These are phyloP conservation scores for Entomobrya multifasciata DNA, from an alignment of 2,888 invertebrate genomes.

Conservation along the genomic window DNA sequence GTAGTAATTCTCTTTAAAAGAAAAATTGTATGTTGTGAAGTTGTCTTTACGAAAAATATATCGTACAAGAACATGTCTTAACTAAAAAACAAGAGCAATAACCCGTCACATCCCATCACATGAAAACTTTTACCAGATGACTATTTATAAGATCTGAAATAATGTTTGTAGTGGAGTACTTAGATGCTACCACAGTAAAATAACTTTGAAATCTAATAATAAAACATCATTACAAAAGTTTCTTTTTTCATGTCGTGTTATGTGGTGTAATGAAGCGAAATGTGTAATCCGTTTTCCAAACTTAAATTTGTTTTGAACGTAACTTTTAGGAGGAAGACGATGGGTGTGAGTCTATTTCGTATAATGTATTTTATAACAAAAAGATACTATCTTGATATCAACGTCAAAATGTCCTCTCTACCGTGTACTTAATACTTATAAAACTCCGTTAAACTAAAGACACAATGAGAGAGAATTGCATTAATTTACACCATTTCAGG, in stretches of 20 bases:
- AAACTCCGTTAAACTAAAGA: conserved; percentile 27
- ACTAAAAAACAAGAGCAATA: conserved; percentile 3
- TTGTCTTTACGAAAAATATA: background rate
- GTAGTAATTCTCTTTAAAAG: background rate
- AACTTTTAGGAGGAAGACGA: too few relatives aligned
- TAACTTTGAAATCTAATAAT: conserved; percentile 42
- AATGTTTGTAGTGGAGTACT: background rate
- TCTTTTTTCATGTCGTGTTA: too few relatives aligned
- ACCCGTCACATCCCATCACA: too few relatives aligned
- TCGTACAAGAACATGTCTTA: background rate
- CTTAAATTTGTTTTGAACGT: too few relatives aligned
- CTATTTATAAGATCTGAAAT: too few relatives aligned
- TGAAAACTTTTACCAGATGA: conserved; percentile 7
- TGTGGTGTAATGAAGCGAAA: too few relatives aligned
- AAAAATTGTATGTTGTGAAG: conserved; percentile 9
- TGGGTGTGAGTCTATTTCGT: too few relatives aligned
- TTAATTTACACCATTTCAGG: conserved; percentile 52
- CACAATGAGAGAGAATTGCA: conserved; percentile 32
- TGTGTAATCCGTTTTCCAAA: too few relatives aligned
- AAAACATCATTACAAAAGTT: background rate
- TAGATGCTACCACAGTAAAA: conserved; percentile 13
- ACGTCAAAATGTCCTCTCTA: background rate
- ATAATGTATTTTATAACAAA: too few relatives aligned
- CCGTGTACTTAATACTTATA: background rate
- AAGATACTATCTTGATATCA: conserved; percentile 15